phyloP scores from a whole-genome alignment of 2,113 vertebrate species.

The Leuciscus idus region DNA sequence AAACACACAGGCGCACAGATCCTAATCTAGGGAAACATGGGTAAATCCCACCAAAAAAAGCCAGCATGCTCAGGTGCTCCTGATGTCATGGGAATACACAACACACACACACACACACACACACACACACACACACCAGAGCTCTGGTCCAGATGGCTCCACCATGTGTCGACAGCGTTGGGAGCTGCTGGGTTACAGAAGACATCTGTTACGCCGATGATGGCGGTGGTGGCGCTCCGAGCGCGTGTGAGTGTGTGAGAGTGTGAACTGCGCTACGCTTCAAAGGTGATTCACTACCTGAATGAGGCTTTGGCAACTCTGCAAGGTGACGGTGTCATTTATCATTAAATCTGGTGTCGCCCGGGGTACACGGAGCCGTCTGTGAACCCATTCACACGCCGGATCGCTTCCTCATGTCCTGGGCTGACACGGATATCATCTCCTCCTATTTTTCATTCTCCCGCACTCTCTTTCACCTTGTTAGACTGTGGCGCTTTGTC shows the following conservation, averaged over 20 bases:
- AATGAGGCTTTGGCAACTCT: slow-evolving; percentile 68
- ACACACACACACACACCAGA: slow-evolving; percentile 65
- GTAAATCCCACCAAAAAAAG: slow-evolving; percentile 60
- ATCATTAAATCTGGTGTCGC: slow-evolving; percentile 62
- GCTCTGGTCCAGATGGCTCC: slow-evolving; percentile 80
- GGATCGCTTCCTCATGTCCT: neutral
- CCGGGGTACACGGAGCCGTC: slow-evolving; percentile 47
- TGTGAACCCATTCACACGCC: slow-evolving; percentile 33
- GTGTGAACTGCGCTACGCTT: slow-evolving; percentile 61
- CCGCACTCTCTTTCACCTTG: slow-evolving; percentile 6
- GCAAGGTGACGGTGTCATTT: slow-evolving; percentile 74
- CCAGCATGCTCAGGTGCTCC: slow-evolving; percentile 76
- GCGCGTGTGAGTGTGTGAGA: slow-evolving; percentile 42
- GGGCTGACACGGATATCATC: slow-evolving; percentile 25
- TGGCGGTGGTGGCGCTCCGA: slow-evolving; percentile 63
- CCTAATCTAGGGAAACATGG: slow-evolving; percentile 33
- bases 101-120: slow-evolving; percentile 47
- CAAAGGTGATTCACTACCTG: slow-evolving; percentile 75
- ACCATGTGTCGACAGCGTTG: slow-evolving; percentile 82
- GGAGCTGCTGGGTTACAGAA: slow-evolving; percentile 83
- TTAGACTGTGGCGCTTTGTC: neutral
- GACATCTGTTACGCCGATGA: slow-evolving; percentile 82
- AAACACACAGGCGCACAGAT: slow-evolving; percentile 37
- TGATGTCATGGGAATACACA: slow-evolving; percentile 68
- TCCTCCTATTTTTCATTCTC: slow-evolving; percentile 45